phyloP scores from a whole-genome alignment of 2,113 vertebrate species.

The Taxidea taxus region DNA sequence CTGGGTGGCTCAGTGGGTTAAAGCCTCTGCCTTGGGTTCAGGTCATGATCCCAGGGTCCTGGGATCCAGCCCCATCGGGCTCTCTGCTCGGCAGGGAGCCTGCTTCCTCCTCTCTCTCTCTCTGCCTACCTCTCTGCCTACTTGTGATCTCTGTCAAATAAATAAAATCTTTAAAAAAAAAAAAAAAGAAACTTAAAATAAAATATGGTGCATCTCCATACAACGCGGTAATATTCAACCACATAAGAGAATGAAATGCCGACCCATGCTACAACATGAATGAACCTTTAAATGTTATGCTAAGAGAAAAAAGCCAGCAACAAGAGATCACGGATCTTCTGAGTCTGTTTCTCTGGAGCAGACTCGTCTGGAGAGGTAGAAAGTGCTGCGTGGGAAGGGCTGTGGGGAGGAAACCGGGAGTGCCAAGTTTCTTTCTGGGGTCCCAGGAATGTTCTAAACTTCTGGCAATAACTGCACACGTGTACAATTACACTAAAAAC shows the following conservation, averaged over 20 bases:
- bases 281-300: background rate
- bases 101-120: background rate
- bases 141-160: background rate
- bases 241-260: background rate
- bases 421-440: background rate
- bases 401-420: background rate
- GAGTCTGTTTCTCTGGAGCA: background rate
- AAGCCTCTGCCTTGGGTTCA: background rate
- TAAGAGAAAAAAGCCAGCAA: background rate
- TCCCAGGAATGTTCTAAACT: background rate
- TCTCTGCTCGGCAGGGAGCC: background rate
- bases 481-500: conserved; percentile 16
- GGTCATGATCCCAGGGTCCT: background rate
- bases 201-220: background rate
- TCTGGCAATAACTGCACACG: background rate
- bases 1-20: background rate
- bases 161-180: background rate
- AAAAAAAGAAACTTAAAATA: too few relatives aligned
- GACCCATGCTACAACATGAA: background rate
- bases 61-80: background rate
- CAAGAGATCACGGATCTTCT: background rate
- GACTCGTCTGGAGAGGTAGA: background rate
- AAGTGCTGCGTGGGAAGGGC: background rate
- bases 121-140: too few relatives aligned
- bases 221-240: background rate